phyloP scores from a whole-genome alignment of 2,113 vertebrate species.

The Oncorhynchus gorbuscha region DNA sequence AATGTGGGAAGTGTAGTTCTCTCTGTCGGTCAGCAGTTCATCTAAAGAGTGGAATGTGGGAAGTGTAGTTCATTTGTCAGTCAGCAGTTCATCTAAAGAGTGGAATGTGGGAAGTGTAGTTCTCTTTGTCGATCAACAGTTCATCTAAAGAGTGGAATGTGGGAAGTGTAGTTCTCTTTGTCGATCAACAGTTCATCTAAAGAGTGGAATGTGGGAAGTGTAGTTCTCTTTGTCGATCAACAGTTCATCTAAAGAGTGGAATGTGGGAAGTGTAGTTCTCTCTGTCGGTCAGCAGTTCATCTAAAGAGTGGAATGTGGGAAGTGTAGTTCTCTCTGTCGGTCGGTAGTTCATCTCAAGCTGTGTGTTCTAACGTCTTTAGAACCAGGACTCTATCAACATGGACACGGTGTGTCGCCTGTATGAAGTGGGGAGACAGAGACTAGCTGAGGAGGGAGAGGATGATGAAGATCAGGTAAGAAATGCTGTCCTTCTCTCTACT shows the following conservation, averaged over 20 bases:
- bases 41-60: neutral
- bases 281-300: conserved; percentile 21
- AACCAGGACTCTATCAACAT: conserved; percentile 91
- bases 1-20: neutral
- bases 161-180: no score
- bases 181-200: no score
- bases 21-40: conserved; percentile 22
- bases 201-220: no score
- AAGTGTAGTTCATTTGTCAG: conserved; percentile 4
- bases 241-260: conserved; percentile 14
- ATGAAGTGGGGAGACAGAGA: conserved; percentile 92
- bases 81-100: neutral
- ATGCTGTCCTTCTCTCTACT: neutral
- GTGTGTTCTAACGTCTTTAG: conserved; percentile 60
- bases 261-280: no score
- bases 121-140: conserved; percentile 2
- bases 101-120: no score
- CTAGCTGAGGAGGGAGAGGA: conserved; percentile 94
- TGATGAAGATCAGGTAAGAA: conserved; percentile 87
- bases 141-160: neutral
- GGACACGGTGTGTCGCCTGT: conserved; percentile 94
- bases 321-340: neutral
- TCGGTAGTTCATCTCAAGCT: neutral
- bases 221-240: no score
- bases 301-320: neutral